Base-by-base conservation (phyloP, 2,113 vertebrate genomes). In the Addax nasomaculatus region DNA sequence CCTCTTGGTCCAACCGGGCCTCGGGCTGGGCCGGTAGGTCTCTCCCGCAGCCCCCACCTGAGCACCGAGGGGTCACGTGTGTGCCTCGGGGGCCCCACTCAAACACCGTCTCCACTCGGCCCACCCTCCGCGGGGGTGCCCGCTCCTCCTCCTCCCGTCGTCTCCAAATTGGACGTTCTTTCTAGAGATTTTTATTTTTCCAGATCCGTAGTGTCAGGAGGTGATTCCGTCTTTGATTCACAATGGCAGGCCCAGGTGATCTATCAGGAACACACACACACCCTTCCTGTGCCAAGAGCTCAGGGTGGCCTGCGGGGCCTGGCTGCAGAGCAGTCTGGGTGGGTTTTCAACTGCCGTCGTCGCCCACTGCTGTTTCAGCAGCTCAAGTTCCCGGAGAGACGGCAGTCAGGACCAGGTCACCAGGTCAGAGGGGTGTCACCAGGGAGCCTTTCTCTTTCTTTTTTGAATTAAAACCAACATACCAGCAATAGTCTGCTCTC, bases 121-220 rank as follows among this genome's bases (percentile, higher is more conserved):
- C 39, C 55, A 7, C 58, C 67, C 10, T 16, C 2, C 2, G 2
- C 29, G 0, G 2, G 43, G 79, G 53, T 2, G 3, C n/a, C 70
- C 4, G 1, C 19, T 13, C 47, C 92, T 47, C 86, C 2, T n/a
- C 76, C 64, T 73, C 81, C 83, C 3, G 0, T 84, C 7, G 0
- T 53, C 51, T 97, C 93, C 73, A 84, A 80, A 89, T 27, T 6
- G 55, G 57, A 96, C 33, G 0, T 85, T 76, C 91, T 51, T 86
- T 45, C 3, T 17, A 84, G 96, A 97, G 96, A 27, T 89, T 97
- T 97, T 96, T 96, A 95, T 89, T 96, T 97, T 95, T 94, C 55
- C 96, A 96, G 90, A 96, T 90, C 96, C 29, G 23, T 89, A 94
- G 90, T 97, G 96, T 98, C 96, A 73, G 2, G 16, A 30, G 10